A percentile compares a stretch with the other conserved stretches of the same genome.
phyloP scores from a whole-genome alignment of 2,113 vertebrate genomes.

The Phycodurus eques region DNA sequence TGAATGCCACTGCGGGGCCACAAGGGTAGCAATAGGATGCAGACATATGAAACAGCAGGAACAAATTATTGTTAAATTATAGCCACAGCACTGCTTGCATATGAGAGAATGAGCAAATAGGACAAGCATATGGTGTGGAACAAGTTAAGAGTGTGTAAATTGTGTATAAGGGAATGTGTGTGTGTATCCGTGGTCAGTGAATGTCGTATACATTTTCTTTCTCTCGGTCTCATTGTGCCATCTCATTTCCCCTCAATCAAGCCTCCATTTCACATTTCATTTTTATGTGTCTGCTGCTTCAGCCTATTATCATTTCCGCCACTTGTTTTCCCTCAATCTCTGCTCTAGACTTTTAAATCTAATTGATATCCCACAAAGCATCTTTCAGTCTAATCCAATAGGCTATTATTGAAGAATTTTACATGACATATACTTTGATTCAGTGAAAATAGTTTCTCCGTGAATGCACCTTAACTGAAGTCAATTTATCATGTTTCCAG shows the following conservation, averaged over 20 bases:
- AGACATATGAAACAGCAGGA: slow-evolving; percentile 64
- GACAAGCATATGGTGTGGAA: slow-evolving; percentile 57
- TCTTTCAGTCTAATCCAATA: slow-evolving; percentile 36
- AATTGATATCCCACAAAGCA: slow-evolving; percentile 16
- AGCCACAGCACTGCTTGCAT: slow-evolving; percentile 42
- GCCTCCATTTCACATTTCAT: slow-evolving; percentile 51
- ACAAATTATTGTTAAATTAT: slow-evolving; percentile 71
- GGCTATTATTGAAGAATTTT: slow-evolving; percentile 11
- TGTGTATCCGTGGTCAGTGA: slow-evolving; percentile 33
- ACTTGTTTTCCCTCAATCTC: slow-evolving; percentile 39
- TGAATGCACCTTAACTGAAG: background rate
- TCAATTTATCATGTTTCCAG: background rate
- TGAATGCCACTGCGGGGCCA: slow-evolving; percentile 55
- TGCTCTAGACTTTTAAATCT: slow-evolving; percentile 28
- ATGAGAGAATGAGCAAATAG: slow-evolving; percentile 51
- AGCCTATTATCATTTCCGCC: slow-evolving; percentile 43
- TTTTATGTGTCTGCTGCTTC: slow-evolving; percentile 45
- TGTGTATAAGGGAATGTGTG: slow-evolving; percentile 50
- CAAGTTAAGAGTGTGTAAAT: slow-evolving; percentile 54
- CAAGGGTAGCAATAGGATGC: slow-evolving; percentile 61
- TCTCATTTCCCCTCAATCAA: slow-evolving; percentile 62
- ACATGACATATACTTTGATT: slow-evolving; percentile 17
- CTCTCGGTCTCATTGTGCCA: slow-evolving; percentile 57
- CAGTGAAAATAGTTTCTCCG: background rate
- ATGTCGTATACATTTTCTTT: slow-evolving; percentile 40